These are phyloP conservation scores for Pandemis corylana DNA, from an alignment of 2,888 invertebrate genomes.

Conservation along the genomic window DNA sequence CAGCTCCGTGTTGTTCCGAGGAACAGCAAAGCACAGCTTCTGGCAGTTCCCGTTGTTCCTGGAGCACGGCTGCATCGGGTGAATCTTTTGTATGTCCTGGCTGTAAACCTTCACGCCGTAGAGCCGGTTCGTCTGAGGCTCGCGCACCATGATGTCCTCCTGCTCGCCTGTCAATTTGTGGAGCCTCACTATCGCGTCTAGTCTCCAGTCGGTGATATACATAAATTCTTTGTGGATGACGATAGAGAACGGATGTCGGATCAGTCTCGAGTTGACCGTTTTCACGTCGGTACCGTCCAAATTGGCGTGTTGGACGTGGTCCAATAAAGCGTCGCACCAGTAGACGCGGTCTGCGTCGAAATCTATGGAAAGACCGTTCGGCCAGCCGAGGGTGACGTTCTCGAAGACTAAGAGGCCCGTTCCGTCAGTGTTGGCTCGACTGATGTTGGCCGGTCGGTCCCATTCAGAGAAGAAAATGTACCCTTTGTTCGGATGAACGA, in stretches of 20 bases:
- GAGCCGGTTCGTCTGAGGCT: constrained; percentile 94
- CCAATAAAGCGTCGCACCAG: constrained; percentile 98
- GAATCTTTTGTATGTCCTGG: constrained; percentile 88
- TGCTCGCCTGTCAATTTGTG: constrained; percentile 95
- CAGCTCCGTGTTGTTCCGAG: constrained; percentile 83
- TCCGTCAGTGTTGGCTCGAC: constrained; percentile 96
- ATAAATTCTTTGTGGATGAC: constrained; percentile 95
- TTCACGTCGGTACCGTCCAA: constrained; percentile 96
- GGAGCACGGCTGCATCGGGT: constrained; percentile 91
- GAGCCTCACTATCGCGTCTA: constrained; percentile 96
- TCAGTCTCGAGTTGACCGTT: constrained; percentile 94
- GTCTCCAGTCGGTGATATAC: constrained; percentile 98
- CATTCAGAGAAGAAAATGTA: constrained; percentile 98
- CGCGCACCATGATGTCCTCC: constrained; percentile 93
- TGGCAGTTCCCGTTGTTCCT: constrained; percentile 95
- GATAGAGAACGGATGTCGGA: constrained; percentile 96
- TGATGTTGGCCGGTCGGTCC: constrained; percentile 98
- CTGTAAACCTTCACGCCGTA: constrained; percentile 97
- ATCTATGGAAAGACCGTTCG: constrained; percentile 98
- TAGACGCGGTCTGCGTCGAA: constrained; percentile 94
- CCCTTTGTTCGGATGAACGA: constrained; percentile 97
- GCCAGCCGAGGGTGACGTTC: constrained; percentile 97
- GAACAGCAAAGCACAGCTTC: constrained; percentile 97
- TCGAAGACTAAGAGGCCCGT: constrained; percentile 93
- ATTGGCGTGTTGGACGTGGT: constrained; percentile 97